A percentile compares a stretch with the other conserved stretches of the same genome.
phyloP scores from a whole-genome alignment of 2,888 invertebrate species.

The Mesorhabditis spiculigera region DNA sequence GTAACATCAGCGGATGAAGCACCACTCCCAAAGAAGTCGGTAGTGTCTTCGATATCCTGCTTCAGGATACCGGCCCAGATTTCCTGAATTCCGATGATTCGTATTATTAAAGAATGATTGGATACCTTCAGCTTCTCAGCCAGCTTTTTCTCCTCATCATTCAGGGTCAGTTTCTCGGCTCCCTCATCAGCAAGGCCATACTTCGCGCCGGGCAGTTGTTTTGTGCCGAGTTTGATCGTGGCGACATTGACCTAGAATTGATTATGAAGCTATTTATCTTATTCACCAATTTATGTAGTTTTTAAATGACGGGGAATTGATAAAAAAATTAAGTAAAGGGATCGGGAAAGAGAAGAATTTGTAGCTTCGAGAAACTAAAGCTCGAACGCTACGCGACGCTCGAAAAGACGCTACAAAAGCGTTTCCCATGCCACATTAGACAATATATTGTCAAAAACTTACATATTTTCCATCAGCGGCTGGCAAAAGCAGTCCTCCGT shows the following conservation, averaged over 20 bases:
- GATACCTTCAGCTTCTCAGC: constrained; percentile 65
- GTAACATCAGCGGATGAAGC: constrained; percentile 98
- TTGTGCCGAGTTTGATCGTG: constrained; percentile 73
- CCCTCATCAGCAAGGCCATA: constrained; percentile 67
- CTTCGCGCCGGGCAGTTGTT: constrained; percentile 71
- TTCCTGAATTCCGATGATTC: constrained; percentile 61
- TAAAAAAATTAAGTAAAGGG: no score
- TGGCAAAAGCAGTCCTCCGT: constrained; percentile 73
- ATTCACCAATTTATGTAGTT: not conserved
- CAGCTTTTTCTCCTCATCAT: constrained; percentile 72
- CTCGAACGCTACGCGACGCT: no score
- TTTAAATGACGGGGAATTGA: no score
- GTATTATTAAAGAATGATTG: not conserved
- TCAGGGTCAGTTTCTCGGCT: constrained; percentile 68
- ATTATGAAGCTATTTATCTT: not conserved
- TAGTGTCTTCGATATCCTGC: constrained; percentile 68
- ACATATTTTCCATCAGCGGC: constrained; percentile 78
- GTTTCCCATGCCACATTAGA: no score
- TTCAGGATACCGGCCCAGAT: constrained; percentile 85
- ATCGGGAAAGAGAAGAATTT: no score
- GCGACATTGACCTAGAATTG: constrained; percentile 72
- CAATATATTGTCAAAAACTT: constrained; percentile 39
- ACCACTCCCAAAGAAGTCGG: constrained; percentile 88
- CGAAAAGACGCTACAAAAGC: no score
- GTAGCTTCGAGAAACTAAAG: no score